Evolutionary conservation across 2,888 invertebrate genomes (phyloP), one percentile per base, ranked within the genome.

Genomic region (Cerastis rubricosa): DNA sequence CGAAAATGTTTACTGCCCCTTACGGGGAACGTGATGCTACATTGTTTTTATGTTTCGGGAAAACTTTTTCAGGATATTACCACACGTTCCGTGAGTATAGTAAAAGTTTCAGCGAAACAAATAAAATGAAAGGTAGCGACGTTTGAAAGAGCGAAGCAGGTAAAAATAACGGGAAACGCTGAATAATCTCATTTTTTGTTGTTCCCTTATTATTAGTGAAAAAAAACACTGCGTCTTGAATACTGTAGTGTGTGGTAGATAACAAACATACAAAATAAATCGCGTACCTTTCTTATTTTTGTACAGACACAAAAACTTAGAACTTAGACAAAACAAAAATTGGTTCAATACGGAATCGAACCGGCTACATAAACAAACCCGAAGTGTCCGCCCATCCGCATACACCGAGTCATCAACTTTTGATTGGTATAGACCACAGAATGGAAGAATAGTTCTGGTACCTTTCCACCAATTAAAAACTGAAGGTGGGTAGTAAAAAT

Each of bases 401-500:
- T 14, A 45, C n/a, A n/a, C 19, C 67, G 29, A 49, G 8, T 61
- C 65, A 66, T 71, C 66, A 69, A 40, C 12, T 22, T 78, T 71
- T 72, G 61, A 84, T 80, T 65, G 74, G 17, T 61, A 69, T 29
- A 14, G 61, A 80, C 84, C 80, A 12, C 64, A 71, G 22, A 54
- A 25, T 49, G 43, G 47, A 63, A 63, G 43, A 64, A 57, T 75
- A 45, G 64, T 74, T 70, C 51, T 75, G 57, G 63, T 80, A 71
- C 49, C 81, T 81, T 75, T 71, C 64, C 47, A 76, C 71, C 80
- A 82, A 83, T 78, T 75, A 68, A 85, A 87, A 89, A 86, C 83
- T 63, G 64, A 72, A 74, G 73, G 72, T 68, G 61, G 14, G 45
- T 67, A 69, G 83, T 85, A 85, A 91, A 90, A 93, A 92, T 91